Evolutionary conservation across 2,797 vertebrate species (phyloP), one percentile per base, ranked within the genome.

Genomic region (Eospalax fontanierii): DNA sequence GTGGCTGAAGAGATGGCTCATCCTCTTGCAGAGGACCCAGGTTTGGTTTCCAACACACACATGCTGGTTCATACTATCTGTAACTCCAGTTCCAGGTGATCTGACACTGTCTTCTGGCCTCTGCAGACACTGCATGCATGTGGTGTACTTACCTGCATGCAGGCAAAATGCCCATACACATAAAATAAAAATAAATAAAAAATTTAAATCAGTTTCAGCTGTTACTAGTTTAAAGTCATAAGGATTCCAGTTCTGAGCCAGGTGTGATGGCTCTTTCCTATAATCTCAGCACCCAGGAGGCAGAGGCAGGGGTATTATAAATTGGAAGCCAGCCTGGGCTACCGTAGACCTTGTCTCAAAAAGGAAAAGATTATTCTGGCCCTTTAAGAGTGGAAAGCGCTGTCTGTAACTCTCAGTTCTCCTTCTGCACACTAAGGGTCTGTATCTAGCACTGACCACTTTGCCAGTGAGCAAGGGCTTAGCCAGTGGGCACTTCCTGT

Each of bases 401-500:
- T 92, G 2, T 43, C 21, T 71, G 14, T 46, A 89, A 26, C 54
- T 54, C 46, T 86, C 50, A 79, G 81, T 73, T 82, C 33, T 78
- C 54, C 79, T 83, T 81, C 65, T 80, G 59, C 63, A 93, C 22
- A 70, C 63, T 38, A 18, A 86, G 57, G 68, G 38, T 78, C 43
- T 57, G 4, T 40, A 61, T 86, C 76, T 38, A 54, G 71, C 68
- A 65, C 40, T 90, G 74, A 63, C 61, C 21, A 6, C 26, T 57
- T 14, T 89, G 66, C 74, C 84, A 92, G 59, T 46, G 76, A 89
- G 65, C 73, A 90, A 73, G 89, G 71, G 24, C 59, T 90, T 71
- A 76, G 81, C 85, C 76, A 90, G 38, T 22, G 50, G 91, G 61
- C n/a, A 80, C 70, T 84, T 92, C 66, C 65, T 96, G 74, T 35